Evolutionary conservation across 2,888 invertebrate species (phyloP), one percentile per base, ranked within the genome.

Genomic region (Gastrophysa polygoni): DNA sequence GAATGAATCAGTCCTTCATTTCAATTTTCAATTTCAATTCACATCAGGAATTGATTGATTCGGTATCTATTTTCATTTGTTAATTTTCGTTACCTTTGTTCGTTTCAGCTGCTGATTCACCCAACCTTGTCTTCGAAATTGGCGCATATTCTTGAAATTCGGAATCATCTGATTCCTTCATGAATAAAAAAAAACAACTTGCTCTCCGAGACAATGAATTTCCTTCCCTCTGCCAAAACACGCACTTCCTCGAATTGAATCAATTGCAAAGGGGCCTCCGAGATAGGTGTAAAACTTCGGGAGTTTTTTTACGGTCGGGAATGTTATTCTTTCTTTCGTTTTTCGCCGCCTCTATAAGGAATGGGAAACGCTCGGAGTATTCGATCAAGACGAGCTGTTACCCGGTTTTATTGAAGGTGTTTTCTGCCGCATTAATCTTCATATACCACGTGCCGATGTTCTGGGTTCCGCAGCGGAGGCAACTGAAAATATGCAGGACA

Each of bases 351-450:
- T 21, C 18, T 16, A 54, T 24, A 38, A 21, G 20, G 54, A 54
- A 54, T 54, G 43, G 54, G 29, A 43, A 38, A 43, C 28, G 54
- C 24, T 3, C 16, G 24, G 44, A 16, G 54, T 43, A 24, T 54
- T 54, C 54, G 54, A 54, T 54, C 54, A 54, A 38, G 54, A 54
- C 54, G 43, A 54, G 54, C 54, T 54, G 54, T 54, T 54, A 43
- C 24, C 43, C 43, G 34, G n/a, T 54, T 54, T 43, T 54, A 54
- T 54, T 54, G 54, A 54, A 54, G 54, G 54, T 54, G 54, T 43
- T 54, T 54, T 20, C 54, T 38, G 38, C 54, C 43, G 54, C 54
- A 54, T 54, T 54, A 17, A 54, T 54, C 54, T 54, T 54, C 54
- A 54, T 54, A 54, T 44, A 54, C 43, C 43, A 54, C 43, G 54